phyloP scores from a whole-genome alignment of 2,888 invertebrate genomes.

The Parnassius orleans region DNA sequence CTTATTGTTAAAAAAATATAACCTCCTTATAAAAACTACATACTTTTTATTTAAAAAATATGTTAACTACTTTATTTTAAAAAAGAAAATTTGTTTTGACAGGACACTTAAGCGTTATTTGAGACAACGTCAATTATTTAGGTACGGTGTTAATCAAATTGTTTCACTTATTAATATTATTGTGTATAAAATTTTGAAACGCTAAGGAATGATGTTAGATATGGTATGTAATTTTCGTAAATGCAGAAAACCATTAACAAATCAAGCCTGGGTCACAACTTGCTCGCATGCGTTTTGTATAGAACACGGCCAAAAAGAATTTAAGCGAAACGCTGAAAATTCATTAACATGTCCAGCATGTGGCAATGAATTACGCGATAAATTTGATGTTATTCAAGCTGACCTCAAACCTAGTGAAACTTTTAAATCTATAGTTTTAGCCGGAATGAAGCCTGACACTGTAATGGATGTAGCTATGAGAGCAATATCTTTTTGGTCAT shows the following conservation, averaged over 20 bases:
- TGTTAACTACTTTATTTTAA: too few species aligned
- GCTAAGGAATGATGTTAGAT: conserved; percentile 52
- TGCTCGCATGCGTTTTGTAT: conserved; percentile 80
- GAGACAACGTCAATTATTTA: conserved; percentile 27
- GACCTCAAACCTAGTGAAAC: conserved; percentile 75
- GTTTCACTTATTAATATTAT: conserved; percentile 3
- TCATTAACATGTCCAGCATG: conserved; percentile 74
- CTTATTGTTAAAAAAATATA: too few species aligned
- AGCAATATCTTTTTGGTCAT: conserved; percentile 79
- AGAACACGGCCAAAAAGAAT: conserved; percentile 76
- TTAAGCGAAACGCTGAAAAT: conserved; percentile 69
- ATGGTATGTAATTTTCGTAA: conserved; percentile 78
- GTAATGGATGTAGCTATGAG: conserved; percentile 80
- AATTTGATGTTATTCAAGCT: conserved; percentile 77
- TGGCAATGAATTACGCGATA: conserved; percentile 69
- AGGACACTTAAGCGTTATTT: too few species aligned
- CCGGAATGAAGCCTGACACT: conserved; percentile 76
- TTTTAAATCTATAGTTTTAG: conserved; percentile 76
- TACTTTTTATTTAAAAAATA: too few species aligned
- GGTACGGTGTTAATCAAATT: conserved; percentile 1
- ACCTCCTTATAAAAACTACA: too few species aligned
- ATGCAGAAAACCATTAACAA: conserved; percentile 70
- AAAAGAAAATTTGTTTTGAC: conserved; percentile 32
- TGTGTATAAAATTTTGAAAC: conserved; percentile 13
- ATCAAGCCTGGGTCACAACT: conserved; percentile 76